A percentile compares a stretch with the other conserved stretches of the same genome.
phyloP scores from a whole-genome alignment of 2,888 invertebrate species.

The Tipula unca region DNA sequence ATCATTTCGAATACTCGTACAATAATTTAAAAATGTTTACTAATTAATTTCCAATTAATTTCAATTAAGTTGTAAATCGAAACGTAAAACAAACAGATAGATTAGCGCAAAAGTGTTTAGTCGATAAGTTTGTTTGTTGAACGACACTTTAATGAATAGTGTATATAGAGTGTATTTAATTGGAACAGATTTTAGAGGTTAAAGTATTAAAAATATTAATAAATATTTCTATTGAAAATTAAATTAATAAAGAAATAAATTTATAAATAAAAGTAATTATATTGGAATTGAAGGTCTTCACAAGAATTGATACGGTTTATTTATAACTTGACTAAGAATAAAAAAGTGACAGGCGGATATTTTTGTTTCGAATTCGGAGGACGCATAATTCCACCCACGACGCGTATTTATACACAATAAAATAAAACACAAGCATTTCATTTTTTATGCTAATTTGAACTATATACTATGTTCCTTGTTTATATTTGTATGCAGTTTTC shows the following conservation, averaged over 20 bases:
- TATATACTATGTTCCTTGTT: neutral
- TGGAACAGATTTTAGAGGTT: neutral
- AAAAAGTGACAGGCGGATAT: neutral
- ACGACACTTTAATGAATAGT: neutral
- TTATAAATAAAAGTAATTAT: neutral
- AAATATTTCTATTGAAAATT: neutral
- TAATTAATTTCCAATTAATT: neutral
- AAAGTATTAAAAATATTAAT: neutral
- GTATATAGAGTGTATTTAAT: neutral
- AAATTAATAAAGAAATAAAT: neutral
- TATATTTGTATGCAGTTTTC: slow-evolving; percentile 71
- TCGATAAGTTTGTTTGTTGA: neutral
- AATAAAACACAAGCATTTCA: neutral
- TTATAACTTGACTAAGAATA: too few relatives aligned
- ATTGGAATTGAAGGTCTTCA: neutral
- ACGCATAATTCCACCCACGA: too few relatives aligned
- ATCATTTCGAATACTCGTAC: neutral
- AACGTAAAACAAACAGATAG: neutral
- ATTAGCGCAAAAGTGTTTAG: neutral
- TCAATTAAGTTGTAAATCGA: neutral
- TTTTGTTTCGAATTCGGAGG: too few relatives aligned
- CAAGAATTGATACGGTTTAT: neutral
- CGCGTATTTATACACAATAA: too few relatives aligned
- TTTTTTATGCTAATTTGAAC: neutral
- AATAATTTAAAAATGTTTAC: neutral